Base-by-base conservation (phyloP, 2,888 invertebrate genomes). In the Oligia latruncula region DNA sequence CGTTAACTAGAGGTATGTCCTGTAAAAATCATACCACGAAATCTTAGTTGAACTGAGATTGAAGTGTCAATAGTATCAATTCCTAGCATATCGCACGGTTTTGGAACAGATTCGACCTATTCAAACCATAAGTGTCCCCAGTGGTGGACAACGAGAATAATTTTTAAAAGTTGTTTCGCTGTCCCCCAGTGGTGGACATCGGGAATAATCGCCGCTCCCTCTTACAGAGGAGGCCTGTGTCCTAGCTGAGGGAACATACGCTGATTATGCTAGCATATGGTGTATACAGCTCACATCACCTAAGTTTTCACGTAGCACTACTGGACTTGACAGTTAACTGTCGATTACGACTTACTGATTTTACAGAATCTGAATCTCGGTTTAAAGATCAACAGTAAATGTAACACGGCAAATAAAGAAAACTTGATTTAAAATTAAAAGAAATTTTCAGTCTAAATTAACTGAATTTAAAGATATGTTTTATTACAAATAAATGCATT, bases 401-500 rank as follows among this genome's bases (percentile, higher is more conserved):
- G 6, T 3, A 6, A 77, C 66, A 77, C 52, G 17, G 11, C 2
- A 72, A 72, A 66, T n/a, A n/a, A 72, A 55, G 5, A 55, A 55
- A 55, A 29, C 71, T 68, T 52, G 62, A 81, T 74, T 55, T 71
- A 58, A 78, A 65, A 74, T 29, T 85, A 66, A 5, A 66, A 67
- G 58, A 62, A 60, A 46, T 20, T 62, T 13, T 74, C 66, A 77
- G 68, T 73, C 9, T 15, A 13, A 76, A 58, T 29, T 20, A 49
- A 73, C 68, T 72, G 74, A 80, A 73, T 8, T 23, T 43, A 70
- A 74, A 83, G 76, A 73, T 85, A 79, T 64, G 78, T 83, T 71
- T 79, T 71, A 73, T 75, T 80, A 84, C 52, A 85, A 87, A 80
- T 85, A 87, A 85, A 85, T 85, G 85, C 85, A 75, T 77, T 72